Conservation (phyloP, 2,888 invertebrate genomes). For the Augochlorella aurata region DNA sequence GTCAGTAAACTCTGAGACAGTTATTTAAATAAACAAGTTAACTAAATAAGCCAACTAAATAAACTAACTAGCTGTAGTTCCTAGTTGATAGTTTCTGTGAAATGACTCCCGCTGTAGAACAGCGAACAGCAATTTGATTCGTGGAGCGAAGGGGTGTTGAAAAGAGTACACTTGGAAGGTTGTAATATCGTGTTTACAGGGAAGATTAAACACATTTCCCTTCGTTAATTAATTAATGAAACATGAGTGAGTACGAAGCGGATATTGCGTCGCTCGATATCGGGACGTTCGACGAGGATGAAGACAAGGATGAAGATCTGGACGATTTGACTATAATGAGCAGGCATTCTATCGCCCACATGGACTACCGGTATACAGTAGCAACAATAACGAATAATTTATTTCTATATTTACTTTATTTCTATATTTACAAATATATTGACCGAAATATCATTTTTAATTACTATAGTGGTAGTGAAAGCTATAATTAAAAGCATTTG, state of each 20-base stretch:
- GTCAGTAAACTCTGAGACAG: neutral
- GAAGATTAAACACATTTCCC: neutral
- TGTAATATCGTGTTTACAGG: neutral
- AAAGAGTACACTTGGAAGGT: neutral
- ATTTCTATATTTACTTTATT: no score
- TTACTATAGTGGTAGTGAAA: no score
- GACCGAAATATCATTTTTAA: no score
- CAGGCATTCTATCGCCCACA: conserved; percentile 11
- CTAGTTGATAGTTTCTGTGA: neutral
- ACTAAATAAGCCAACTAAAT: neutral
- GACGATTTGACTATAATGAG: neutral
- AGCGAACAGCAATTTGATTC: neutral
- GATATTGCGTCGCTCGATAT: neutral
- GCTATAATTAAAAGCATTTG: no score
- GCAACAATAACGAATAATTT: neutral
- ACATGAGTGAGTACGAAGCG: conserved; percentile 16
- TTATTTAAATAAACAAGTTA: no score
- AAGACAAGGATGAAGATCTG: neutral
- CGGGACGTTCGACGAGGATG: conserved; percentile 12
- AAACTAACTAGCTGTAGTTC: neutral
- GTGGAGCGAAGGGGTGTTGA: neutral
- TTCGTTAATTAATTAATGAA: neutral
- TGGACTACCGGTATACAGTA: conserved; percentile 56
- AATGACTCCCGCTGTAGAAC: neutral
- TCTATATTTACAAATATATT: neutral